Evolutionary conservation across 2,113 vertebrate species (phyloP).

Genomic region (Candoia aspera): DNA sequence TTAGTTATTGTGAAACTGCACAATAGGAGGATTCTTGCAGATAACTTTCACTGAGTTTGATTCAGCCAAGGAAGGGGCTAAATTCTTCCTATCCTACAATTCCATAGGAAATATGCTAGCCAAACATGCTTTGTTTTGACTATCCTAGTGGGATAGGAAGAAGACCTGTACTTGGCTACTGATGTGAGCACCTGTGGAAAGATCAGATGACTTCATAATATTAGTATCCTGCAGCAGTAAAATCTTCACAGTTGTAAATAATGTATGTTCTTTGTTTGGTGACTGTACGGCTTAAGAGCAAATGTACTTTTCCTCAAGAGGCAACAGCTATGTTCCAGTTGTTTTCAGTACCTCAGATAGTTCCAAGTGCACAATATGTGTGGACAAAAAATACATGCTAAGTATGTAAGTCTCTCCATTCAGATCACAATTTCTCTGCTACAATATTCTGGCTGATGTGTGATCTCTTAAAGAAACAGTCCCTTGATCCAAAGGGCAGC

Average conservation of each 20-base stretch:
- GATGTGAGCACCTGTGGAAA: background rate
- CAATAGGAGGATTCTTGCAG: background rate
- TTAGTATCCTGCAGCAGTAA: background rate
- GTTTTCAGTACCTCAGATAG: background rate
- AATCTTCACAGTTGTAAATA: background rate
- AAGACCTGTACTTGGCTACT: background rate
- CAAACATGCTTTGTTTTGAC: constrained; percentile 43
- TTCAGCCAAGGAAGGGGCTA: background rate
- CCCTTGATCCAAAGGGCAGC: background rate
- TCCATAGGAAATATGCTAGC: background rate
- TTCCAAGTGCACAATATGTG: background rate
- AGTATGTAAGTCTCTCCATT: background rate
- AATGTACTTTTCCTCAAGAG: background rate
- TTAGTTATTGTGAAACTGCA: background rate
- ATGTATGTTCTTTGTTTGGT: background rate
- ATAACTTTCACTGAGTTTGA: background rate
- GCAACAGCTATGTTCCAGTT: background rate
- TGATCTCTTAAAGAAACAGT: background rate
- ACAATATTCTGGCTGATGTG: background rate
- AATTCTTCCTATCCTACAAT: background rate
- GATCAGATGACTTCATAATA: background rate
- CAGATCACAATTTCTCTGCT: background rate
- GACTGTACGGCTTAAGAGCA: background rate
- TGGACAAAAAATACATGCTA: background rate
- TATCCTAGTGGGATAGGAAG: background rate